phyloP scores from a whole-genome alignment of 2,113 vertebrate species.

The Mastomys natalensis region DNA sequence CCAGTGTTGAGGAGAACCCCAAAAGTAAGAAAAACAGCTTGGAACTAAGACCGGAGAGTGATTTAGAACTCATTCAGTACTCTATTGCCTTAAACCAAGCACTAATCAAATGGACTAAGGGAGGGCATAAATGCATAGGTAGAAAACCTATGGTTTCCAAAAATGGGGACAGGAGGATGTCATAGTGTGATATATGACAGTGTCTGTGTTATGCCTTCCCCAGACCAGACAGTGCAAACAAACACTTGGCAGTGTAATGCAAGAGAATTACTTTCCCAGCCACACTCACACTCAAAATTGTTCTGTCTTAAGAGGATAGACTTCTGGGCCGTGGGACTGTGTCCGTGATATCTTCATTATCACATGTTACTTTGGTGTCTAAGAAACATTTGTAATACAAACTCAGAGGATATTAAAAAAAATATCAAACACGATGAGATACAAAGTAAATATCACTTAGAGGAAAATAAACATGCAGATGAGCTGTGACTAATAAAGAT shows the following conservation, averaged over 20 bases:
- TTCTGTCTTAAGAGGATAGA: not conserved
- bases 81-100: not conserved
- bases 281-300: not conserved
- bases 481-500: not conserved
- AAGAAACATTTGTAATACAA: not conserved
- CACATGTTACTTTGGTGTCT: not conserved
- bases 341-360: not conserved
- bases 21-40: conserved; percentile 4
- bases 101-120: not conserved
- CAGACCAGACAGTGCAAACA: not conserved
- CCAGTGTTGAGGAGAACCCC: not conserved
- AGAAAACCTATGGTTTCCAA: not conserved
- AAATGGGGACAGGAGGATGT: not conserved
- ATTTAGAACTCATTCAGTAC: not conserved
- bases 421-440: not conserved
- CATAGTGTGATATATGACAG: not conserved
- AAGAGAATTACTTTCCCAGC: not conserved
- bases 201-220: not conserved
- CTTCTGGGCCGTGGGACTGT: not conserved
- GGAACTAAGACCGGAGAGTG: not conserved
- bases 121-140: not conserved
- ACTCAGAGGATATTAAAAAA: conserved; percentile 35
- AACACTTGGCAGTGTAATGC: not conserved
- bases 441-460: conserved; percentile 7
- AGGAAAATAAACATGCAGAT: conserved; percentile 50